These are phyloP conservation scores for Dromas ardeola DNA, from an alignment of 2,113 vertebrate species.

Conservation along the genomic window DNA sequence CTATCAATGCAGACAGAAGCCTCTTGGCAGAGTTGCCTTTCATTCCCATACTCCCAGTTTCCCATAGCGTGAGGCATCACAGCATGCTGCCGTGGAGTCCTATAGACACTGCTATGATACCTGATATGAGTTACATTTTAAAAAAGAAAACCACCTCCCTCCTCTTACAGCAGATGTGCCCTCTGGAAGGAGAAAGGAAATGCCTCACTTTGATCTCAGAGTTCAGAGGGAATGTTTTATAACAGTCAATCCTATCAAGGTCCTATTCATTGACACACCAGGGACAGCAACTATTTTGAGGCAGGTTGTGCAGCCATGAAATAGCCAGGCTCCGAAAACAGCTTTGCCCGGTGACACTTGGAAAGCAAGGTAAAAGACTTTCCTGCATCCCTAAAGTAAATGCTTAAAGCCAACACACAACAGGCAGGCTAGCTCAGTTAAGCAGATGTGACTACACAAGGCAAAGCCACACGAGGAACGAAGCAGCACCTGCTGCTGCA, in stretches of 20 bases:
- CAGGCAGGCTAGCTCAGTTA: neutral
- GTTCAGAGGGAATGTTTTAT: slow-evolving; percentile 62
- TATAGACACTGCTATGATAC: neutral
- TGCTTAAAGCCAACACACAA: neutral
- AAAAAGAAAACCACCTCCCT: neutral
- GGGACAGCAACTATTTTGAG: neutral
- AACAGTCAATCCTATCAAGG: neutral
- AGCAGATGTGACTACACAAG: neutral
- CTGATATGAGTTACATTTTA: neutral
- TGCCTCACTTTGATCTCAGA: slow-evolving; percentile 44
- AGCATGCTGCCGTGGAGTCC: neutral
- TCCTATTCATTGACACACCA: neutral
- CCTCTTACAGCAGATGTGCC: neutral
- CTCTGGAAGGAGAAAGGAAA: neutral
- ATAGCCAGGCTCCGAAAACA: neutral
- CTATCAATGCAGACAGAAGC: neutral
- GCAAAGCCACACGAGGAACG: neutral
- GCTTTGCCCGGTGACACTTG: rapidly evolving
- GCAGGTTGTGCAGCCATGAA: neutral
- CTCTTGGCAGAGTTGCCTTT: neutral
- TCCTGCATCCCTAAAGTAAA: neutral
- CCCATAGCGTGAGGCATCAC: neutral
- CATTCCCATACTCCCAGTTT: neutral
- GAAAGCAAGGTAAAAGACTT: neutral
- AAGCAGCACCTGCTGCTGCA: neutral